Conservation (phyloP, 2,888 invertebrate genomes). For the Oscheius sp. region DNA sequence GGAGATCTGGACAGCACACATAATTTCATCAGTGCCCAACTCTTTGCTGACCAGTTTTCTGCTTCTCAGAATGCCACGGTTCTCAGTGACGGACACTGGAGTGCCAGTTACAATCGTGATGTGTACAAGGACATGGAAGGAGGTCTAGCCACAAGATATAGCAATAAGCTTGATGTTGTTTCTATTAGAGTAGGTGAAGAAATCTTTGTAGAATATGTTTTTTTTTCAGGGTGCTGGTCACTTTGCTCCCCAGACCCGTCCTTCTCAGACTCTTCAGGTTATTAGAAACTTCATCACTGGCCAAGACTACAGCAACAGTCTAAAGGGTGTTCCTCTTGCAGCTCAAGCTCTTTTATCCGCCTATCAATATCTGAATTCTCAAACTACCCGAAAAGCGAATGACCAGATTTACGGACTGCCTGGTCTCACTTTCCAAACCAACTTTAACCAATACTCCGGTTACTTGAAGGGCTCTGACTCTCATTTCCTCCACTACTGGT, state of each 20-base stretch:
- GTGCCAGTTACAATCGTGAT: conserved; percentile 46
- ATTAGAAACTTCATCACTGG: conserved; percentile 45
- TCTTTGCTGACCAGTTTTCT: conserved; percentile 49
- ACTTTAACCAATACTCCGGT: conserved; percentile 61
- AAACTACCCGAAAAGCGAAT: conserved; percentile 34
- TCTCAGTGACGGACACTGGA: conserved; percentile 47
- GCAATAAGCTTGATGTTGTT: conserved; percentile 41
- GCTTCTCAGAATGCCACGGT: conserved; percentile 26
- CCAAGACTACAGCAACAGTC: conserved; percentile 45
- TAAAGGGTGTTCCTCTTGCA: conserved; percentile 45
- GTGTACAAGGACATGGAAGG: conserved; percentile 49
- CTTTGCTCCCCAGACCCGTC: conserved; percentile 46
- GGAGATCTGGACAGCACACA: conserved; percentile 59
- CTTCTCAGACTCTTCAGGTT: conserved; percentile 52
- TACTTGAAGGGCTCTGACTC: conserved; percentile 52
- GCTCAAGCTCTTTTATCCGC: conserved; percentile 43
- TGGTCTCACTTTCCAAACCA: conserved; percentile 52
- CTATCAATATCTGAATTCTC: conserved; percentile 38
- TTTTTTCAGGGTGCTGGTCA: conserved; percentile 52
- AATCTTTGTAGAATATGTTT: conserved; percentile 8
- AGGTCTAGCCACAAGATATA: conserved; percentile 43
- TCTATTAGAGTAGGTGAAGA: conserved; percentile 40
- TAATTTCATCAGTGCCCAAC: conserved; percentile 58
- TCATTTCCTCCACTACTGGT: conserved; percentile 53
- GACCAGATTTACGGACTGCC: conserved; percentile 51